Conservation (phyloP, 2,888 invertebrate species). For the Drosophila hamatofila region DNA sequence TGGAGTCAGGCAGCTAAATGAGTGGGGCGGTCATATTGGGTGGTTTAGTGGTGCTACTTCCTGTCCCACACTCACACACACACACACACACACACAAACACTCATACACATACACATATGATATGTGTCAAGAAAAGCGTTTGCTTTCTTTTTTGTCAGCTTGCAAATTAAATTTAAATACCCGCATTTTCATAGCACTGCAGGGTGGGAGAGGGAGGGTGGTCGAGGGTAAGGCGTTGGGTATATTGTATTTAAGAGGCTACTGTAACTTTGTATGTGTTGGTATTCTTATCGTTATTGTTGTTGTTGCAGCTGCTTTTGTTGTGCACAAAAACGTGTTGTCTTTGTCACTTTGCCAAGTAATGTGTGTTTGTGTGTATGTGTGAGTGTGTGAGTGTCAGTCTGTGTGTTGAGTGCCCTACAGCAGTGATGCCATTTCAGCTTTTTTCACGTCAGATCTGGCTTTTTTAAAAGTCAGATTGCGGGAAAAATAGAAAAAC, state of each 20-base stretch:
- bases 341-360: slow-evolving; percentile 67
- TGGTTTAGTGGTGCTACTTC: slow-evolving; percentile 33
- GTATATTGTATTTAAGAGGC: slow-evolving; percentile 48
- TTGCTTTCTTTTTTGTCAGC: slow-evolving; percentile 76
- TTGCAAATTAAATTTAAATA: slow-evolving; percentile 78
- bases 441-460: no score
- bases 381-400: slow-evolving; percentile 7
- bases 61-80: slow-evolving; percentile 42
- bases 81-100: slow-evolving; percentile 21
- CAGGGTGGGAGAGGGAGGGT: background rate
- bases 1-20: background rate
- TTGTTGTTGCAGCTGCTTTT: slow-evolving; percentile 15
- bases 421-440: no score
- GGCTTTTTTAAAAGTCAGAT: no score
- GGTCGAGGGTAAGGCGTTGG: background rate
- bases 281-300: background rate
- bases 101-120: slow-evolving; percentile 33
- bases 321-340: slow-evolving; percentile 63
- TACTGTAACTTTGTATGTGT: slow-evolving; percentile 51
- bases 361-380: slow-evolving; percentile 21
- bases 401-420: slow-evolving; percentile 42
- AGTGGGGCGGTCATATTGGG: slow-evolving; percentile 5
- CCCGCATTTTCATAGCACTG: slow-evolving; percentile 53
- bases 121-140: slow-evolving; percentile 68
- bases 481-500: no score